phyloP scores from a whole-genome alignment of 37 sponge, comb jelly and placozoan species.

The Hormiphora californensis region DNA sequence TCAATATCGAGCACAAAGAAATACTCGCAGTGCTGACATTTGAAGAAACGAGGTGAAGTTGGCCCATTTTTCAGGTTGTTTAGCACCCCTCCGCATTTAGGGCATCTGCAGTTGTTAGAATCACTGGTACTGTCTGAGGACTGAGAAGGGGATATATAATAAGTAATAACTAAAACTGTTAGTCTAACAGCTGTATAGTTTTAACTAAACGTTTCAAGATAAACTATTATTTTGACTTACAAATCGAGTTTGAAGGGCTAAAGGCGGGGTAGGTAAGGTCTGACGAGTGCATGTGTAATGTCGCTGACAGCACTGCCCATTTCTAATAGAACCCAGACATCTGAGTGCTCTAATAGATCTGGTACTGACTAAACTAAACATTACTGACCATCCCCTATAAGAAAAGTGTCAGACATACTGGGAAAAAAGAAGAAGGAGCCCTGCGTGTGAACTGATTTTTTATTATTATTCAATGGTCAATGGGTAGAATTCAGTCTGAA shows the following conservation, averaged over 20 bases:
- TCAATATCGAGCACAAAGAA: slow-evolving; percentile 35
- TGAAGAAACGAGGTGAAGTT: slow-evolving; percentile 1
- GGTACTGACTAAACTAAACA: not conserved
- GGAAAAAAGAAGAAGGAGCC: no score
- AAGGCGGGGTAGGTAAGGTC: not conserved
- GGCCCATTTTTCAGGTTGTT: slow-evolving; percentile 12
- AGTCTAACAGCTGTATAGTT: not conserved
- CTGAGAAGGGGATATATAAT: not conserved
- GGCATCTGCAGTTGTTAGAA: not conserved
- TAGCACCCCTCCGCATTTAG: slow-evolving; percentile 18
- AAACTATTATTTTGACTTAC: not conserved
- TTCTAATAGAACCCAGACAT: not conserved
- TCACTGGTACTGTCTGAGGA: not conserved
- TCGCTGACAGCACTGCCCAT: slow-evolving; percentile 3
- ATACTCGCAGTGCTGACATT: slow-evolving; percentile 49
- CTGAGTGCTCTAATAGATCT: not conserved
- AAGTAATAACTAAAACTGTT: not conserved
- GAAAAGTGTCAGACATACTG: no score
- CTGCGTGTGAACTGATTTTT: no score
- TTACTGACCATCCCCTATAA: not conserved
- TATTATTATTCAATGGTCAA: no score
- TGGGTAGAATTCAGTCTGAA: no score
- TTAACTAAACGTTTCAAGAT: not conserved
- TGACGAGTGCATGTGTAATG: not conserved
- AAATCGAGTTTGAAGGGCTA: not conserved